Evolutionary conservation across 2,888 invertebrate genomes (phyloP).

Genomic region (Hydrotaea cyrtoneurina): DNA sequence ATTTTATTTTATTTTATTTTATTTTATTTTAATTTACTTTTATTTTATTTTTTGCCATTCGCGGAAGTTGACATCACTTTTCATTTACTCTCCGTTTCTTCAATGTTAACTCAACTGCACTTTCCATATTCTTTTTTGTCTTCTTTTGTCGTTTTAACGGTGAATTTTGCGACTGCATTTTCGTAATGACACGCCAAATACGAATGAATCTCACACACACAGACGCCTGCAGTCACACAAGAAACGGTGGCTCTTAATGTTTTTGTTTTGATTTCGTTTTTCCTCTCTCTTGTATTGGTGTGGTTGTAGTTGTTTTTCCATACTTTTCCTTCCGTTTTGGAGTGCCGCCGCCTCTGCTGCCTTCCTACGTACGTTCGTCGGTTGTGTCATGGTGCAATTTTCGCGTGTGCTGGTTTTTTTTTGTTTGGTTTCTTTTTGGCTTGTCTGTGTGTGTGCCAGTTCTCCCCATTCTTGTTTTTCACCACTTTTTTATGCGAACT

Average conservation of each 20-base stretch:
- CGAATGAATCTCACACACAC: slow-evolving; percentile 14
- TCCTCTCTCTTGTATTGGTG: slow-evolving; percentile 54
- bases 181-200: slow-evolving; percentile 2
- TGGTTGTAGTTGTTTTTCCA: slow-evolving; percentile 8
- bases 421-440: neutral
- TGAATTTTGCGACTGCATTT: slow-evolving; percentile 18
- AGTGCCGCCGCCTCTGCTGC: neutral
- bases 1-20: too few species aligned
- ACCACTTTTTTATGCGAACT: slow-evolving; percentile 37
- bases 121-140: slow-evolving; percentile 9
- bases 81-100: slow-evolving; percentile 5
- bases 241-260: slow-evolving; percentile 42
- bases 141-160: neutral
- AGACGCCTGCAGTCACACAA: slow-evolving; percentile 9
- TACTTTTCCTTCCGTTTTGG: slow-evolving; percentile 16
- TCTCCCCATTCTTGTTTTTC: slow-evolving; percentile 16
- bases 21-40: too few species aligned
- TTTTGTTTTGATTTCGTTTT: slow-evolving; percentile 67
- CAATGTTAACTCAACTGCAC: slow-evolving; percentile 18
- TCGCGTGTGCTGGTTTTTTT: slow-evolving; percentile 59
- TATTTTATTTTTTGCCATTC: too few species aligned
- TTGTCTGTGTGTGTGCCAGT: slow-evolving; percentile 25
- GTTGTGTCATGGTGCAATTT: slow-evolving; percentile 49
- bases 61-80: neutral
- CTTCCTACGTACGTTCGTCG: too few species aligned